Evolutionary conservation across 1,140 invertebrate species (phyloP).

Genomic region (Ditylenchus dipsaci): DNA sequence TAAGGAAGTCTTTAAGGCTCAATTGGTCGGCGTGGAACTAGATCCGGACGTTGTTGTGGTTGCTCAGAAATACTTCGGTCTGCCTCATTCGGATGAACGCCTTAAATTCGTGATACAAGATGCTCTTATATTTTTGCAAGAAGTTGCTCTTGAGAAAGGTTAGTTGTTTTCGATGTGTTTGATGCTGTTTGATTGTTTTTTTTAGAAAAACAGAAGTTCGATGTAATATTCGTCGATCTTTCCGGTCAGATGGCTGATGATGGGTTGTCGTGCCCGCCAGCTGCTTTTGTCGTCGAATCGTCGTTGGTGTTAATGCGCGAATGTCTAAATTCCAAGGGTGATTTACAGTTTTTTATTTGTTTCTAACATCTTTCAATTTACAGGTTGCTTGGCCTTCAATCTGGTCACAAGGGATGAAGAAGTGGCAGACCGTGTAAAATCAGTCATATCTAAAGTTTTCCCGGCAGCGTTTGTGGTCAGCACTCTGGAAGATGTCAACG

Average conservation of each 20-base stretch:
- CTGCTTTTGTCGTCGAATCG: slow-evolving; percentile 36
- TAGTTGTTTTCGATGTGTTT: not conserved
- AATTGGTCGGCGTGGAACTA: slow-evolving; percentile 42
- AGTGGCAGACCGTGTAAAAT: slow-evolving; percentile 21
- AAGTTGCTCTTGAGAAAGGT: not conserved
- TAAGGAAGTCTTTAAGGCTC: slow-evolving; percentile 28
- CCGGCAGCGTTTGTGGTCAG: slow-evolving; percentile 20
- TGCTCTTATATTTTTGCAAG: slow-evolving; percentile 40
- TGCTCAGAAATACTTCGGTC: slow-evolving; percentile 41
- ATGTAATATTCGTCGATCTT: slow-evolving; percentile 46
- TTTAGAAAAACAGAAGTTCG: slow-evolving; percentile 47
- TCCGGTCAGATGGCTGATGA: slow-evolving; percentile 30
- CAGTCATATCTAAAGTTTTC: slow-evolving; percentile 27
- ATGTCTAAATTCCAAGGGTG: slow-evolving; percentile 36
- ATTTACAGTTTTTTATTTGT: not conserved
- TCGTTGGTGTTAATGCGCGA: slow-evolving; percentile 30
- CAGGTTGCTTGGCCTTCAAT: slow-evolving; percentile 44
- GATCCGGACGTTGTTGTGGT: slow-evolving; percentile 42
- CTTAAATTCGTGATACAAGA: slow-evolving; percentile 37
- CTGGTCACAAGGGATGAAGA: slow-evolving; percentile 46
- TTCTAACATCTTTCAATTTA: not conserved
- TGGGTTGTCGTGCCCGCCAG: slow-evolving; percentile 46
- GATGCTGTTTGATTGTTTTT: not conserved
- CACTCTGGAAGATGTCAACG: slow-evolving; percentile 37
- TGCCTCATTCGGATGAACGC: slow-evolving; percentile 29